Evolutionary conservation across 23 tunicate genomes (phyloP), one percentile per base, ranked within the genome.

Genomic region (Halocynthia aurantium): DNA sequence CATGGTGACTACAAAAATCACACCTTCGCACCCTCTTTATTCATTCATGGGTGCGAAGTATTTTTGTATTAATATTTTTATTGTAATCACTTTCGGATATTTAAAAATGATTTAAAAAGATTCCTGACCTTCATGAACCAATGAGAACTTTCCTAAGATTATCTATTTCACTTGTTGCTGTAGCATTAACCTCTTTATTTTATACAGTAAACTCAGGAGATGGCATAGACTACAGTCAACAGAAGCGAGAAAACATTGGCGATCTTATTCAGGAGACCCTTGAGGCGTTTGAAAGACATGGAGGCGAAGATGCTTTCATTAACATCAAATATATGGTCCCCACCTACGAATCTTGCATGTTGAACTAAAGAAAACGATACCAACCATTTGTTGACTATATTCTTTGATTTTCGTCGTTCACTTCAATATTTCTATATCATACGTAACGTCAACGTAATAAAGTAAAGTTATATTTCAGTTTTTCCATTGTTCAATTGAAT

Each of bases 261-360:
- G 99, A 96, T 67, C 77, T 96, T 52, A 96, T 96, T 51, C 93
- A 96, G 52, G 99, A 96, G 57, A 96, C 99, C 6, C 80, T 96
- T 64, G 96, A 90, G 57, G 99, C 93, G 6, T 96, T 96, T 53
- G 99, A 96, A 55, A 80, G 88, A 69, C 96, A 90, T 62, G 99
- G 99, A 11, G 99, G 99, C 15, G 96, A 92, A 89, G 99, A 96
- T 69, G 96, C 99, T n/a, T 96, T 96, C 77, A 96, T 96, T 52
- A 96, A 96, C 81, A 96, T 96, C 89, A 96, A 96, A 74, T 96
- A 96, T 76, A 96, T 96, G 99, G 96, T 96, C 53, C 99, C 99
- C 8, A 96, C 99, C 31, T 96, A 96, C 71, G 99, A 96, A 67
- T 96, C 99, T n/a, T 96, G 99, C 73, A 75, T 96, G 96, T 93